Evolutionary conservation across 2,888 invertebrate species (phyloP), one percentile per base, ranked within the genome.

Genomic region (Resseliella maxima): DNA sequence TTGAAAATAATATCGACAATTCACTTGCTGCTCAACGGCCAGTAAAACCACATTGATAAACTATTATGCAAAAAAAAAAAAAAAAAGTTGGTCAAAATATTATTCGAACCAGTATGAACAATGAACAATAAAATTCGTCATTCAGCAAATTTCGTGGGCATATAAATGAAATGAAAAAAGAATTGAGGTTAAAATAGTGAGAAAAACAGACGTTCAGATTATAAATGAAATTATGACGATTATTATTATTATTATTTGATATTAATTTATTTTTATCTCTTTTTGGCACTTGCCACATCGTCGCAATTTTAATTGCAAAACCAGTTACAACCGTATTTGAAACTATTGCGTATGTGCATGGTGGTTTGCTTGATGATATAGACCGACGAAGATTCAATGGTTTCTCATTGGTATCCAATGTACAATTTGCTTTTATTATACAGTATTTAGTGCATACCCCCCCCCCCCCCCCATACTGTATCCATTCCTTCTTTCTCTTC

Each of bases 371-470:
- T 35, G 72, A 83, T 83, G 41, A 83, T 83, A 38, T n/a, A 83
- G 38, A 6, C 10, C n/a, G 12, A 83, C 83, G 24, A 83, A 8
- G 18, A 83, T 38, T 38, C 36, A 38, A 83, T 36, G 83, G 83
- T 38, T 83, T 15, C 36, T 81, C 36, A 36, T n/a, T 81, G 83
- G 83, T 38, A 83, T 38, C 38, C n/a, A 83, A 12, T 83, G 81
- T 35, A 6, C 10, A 81, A 81, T 81, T 2, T 36, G 5, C 18
- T n/a, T n/a, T n/a, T n/a, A n/a, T n/a, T n/a, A n/a, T n/a, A n/a
- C n/a, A n/a, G n/a, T n/a, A n/a, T n/a, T n/a, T n/a, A n/a, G n/a
- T n/a, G n/a, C n/a, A n/a, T n/a, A n/a, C n/a, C n/a, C n/a, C n/a
- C n/a, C n/a, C n/a, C n/a, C n/a, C n/a, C n/a, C n/a, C n/a, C n/a